phyloP scores from a whole-genome alignment of 2,888 invertebrate species.

The Chrysolina oricalcia region DNA sequence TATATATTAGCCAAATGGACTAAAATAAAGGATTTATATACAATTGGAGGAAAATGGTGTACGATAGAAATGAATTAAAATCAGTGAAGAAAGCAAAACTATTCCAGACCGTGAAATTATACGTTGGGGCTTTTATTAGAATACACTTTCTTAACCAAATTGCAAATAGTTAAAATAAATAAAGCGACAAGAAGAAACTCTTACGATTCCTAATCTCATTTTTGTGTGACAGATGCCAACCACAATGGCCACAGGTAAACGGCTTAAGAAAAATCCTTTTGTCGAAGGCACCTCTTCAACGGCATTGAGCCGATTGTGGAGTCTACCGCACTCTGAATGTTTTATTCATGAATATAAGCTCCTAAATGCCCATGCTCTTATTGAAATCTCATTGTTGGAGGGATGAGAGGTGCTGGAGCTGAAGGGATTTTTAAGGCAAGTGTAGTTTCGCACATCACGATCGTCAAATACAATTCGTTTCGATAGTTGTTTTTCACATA shows the following conservation, averaged over 20 bases:
- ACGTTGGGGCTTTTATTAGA: no score
- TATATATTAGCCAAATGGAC: no score
- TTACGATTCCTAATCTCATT: constrained; percentile 17
- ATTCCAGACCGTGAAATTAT: no score
- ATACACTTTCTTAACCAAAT: background rate
- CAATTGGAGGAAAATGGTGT: background rate
- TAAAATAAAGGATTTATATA: no score
- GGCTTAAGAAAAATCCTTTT: constrained; percentile 21
- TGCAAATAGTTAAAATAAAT: background rate
- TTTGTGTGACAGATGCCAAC: constrained; percentile 23
- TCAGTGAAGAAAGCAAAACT: no score
- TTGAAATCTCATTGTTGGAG: constrained; percentile 8
- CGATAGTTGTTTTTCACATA: no score
- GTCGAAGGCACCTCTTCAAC: constrained; percentile 7
- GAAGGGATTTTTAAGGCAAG: background rate
- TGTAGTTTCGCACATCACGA: background rate
- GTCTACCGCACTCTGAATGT: constrained; percentile 9
- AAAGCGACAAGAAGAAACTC: background rate
- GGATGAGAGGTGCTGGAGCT: background rate
- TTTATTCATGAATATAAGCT: constrained; percentile 20
- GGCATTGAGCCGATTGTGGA: constrained; percentile 11
- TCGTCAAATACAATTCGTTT: background rate
- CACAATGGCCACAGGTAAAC: constrained; percentile 13
- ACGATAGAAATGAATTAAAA: no score
- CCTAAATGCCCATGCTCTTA: constrained; percentile 17